Conservation (phyloP, 2,888 invertebrate species). For the Drosophila mimica region DNA sequence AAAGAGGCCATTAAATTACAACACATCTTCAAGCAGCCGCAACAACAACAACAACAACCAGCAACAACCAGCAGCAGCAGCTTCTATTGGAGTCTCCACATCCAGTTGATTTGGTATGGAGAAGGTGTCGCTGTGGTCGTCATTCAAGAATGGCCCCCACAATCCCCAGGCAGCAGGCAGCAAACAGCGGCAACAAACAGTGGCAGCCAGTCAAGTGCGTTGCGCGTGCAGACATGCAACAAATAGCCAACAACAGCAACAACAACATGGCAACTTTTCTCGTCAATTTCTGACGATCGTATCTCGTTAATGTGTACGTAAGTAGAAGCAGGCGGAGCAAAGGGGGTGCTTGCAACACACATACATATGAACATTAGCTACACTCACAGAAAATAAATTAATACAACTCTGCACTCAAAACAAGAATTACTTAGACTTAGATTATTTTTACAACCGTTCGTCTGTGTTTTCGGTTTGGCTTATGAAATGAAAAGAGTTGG, state of each 20-base stretch:
- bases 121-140: conserved; percentile 68
- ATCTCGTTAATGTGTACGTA: conserved; percentile 57
- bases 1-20: conserved; percentile 73
- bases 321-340: conserved; percentile 25
- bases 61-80: conserved; percentile 40
- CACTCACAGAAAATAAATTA: not conserved
- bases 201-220: conserved; percentile 58
- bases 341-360: not conserved
- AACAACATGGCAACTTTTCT: conserved; percentile 42
- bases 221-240: conserved; percentile 75
- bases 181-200: conserved; percentile 31
- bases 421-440: not conserved
- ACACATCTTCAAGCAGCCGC: conserved; percentile 52
- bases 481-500: not conserved
- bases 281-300: conserved; percentile 58
- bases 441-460: not conserved
- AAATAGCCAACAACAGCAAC: conserved; percentile 37
- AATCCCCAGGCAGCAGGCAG: conserved; percentile 21
- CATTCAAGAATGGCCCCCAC: conserved; percentile 56
- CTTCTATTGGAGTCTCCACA: conserved; percentile 65
- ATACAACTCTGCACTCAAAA: not conserved
- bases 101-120: conserved; percentile 68
- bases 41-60: conserved; percentile 16
- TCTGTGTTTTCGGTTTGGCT: not conserved
- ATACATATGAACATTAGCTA: not conserved